Conservation (phyloP, 2,888 invertebrate species). For the Pyrgus malvae region DNA sequence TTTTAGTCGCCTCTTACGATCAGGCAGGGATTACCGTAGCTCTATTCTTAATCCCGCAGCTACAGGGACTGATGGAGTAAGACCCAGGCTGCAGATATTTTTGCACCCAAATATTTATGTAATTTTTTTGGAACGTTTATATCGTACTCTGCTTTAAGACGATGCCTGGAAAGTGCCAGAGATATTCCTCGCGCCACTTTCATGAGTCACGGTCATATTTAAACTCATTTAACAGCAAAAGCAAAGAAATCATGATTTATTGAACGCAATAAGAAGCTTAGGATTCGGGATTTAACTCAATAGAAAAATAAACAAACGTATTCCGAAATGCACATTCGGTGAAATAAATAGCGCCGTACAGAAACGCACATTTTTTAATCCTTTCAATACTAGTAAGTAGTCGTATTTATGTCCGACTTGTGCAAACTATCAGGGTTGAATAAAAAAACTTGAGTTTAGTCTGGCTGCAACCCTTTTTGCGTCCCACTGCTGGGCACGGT, state of each 20-base stretch:
- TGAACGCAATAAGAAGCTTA: not conserved
- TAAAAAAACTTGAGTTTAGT: too few species aligned
- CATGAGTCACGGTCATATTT: constrained; percentile 8
- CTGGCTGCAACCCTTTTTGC: too few species aligned
- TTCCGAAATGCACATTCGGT: too few species aligned
- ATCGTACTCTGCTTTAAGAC: constrained; percentile 1
- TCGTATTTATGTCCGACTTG: too few species aligned
- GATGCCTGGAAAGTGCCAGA: not conserved
- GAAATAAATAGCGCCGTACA: not conserved
- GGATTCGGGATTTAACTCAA: not conserved
- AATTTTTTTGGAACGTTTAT: not conserved
- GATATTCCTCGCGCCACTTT: constrained; percentile 2
- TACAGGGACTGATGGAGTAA: too few species aligned
- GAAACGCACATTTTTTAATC: not conserved
- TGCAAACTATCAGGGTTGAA: too few species aligned
- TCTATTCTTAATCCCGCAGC: too few species aligned
- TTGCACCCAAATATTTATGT: constrained; percentile 14
- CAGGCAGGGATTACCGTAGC: too few species aligned
- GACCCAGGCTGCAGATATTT: constrained; percentile 4
- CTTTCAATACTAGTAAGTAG: too few species aligned
- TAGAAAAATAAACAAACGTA: too few species aligned
- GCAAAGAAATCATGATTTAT: constrained; percentile 3
- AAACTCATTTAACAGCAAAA: constrained; percentile 2
- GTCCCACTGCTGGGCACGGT: too few species aligned
- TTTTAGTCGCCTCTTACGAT: too few species aligned